phyloP scores from a whole-genome alignment of 2,888 invertebrate species.

The Agonopterix arenella region DNA sequence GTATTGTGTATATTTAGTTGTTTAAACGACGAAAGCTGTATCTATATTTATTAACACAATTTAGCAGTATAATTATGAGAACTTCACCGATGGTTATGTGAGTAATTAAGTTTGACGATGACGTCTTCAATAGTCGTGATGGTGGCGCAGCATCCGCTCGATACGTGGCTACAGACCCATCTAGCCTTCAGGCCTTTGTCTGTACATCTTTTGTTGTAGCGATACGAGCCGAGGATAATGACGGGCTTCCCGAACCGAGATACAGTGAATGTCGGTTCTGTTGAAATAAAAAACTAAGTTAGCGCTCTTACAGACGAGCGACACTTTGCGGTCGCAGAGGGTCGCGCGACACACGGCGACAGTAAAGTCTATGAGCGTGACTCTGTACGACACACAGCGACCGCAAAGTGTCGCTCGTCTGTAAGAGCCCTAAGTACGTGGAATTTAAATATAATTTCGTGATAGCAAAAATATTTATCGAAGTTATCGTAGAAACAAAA shows the following conservation, averaged over 20 bases:
- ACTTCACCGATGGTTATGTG: slow-evolving; percentile 11
- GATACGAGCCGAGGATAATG: slow-evolving; percentile 14
- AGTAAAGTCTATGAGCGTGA: no score
- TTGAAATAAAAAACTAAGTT: no score
- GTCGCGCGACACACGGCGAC: no score
- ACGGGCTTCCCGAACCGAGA: slow-evolving; percentile 23
- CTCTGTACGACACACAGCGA: no score
- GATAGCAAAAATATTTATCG: not conserved
- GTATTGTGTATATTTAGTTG: no score
- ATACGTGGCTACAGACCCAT: slow-evolving; percentile 25
- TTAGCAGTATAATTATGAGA: no score
- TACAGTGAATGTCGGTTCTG: slow-evolving; percentile 1
- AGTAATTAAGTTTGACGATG: slow-evolving; percentile 9
- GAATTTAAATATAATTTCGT: not conserved
- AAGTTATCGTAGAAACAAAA: not conserved
- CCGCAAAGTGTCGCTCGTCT: no score
- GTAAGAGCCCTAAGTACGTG: no score
- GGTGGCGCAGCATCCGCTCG: slow-evolving; percentile 14
- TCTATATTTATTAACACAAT: no score
- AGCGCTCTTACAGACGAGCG: no score
- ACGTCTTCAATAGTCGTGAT: slow-evolving; percentile 15
- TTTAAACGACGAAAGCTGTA: no score
- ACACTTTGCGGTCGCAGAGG: no score
- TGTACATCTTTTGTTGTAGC: slow-evolving; percentile 14
- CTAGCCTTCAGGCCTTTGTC: slow-evolving; percentile 16